A percentile compares a stretch with the other conserved stretches of the same genome.
Evolutionary conservation across 2,888 invertebrate species (phyloP).

Genomic region (Epirrhoe alternata): DNA sequence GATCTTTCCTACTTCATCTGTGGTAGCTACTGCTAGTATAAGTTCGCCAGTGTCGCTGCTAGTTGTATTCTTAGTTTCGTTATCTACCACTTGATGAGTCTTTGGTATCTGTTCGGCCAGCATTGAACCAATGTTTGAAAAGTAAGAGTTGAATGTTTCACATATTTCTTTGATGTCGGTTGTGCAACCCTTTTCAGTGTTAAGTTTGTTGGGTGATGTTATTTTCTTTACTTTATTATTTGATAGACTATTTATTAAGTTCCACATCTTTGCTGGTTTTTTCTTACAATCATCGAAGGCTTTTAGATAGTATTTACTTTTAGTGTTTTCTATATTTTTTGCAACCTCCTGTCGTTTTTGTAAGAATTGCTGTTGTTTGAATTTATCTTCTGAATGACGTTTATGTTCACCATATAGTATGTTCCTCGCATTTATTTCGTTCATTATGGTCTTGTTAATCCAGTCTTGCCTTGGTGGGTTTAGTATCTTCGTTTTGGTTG

Average conservation of each 20-base stretch:
- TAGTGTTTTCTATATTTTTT: not conserved
- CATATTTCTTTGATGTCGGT: not conserved
- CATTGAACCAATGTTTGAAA: not conserved
- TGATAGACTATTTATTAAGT: not conserved
- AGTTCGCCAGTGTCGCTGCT: too few relatives aligned
- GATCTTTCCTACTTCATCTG: slow-evolving; percentile 17
- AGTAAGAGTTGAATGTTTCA: slow-evolving; percentile 1
- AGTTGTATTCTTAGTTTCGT: too few relatives aligned
- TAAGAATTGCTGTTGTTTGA: not conserved
- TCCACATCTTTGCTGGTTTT: not conserved
- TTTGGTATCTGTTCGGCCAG: slow-evolving; percentile 2
- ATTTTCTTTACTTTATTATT: not conserved
- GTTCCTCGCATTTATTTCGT: not conserved
- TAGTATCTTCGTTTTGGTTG: not conserved
- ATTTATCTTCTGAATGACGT: not conserved
- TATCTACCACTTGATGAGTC: not conserved
- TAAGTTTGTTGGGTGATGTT: not conserved
- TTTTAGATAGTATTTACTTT: not conserved
- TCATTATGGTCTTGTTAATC: not conserved
- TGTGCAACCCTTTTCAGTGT: not conserved
- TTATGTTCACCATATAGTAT: not conserved
- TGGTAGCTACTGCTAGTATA: too few relatives aligned
- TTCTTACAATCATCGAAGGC: not conserved
- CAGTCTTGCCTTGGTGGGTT: not conserved
- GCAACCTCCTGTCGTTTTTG: not conserved